Evolutionary conservation across 2,888 invertebrate genomes (phyloP), one percentile per base, ranked within the genome.

Genomic region (Harpagoxenus sublaevis): DNA sequence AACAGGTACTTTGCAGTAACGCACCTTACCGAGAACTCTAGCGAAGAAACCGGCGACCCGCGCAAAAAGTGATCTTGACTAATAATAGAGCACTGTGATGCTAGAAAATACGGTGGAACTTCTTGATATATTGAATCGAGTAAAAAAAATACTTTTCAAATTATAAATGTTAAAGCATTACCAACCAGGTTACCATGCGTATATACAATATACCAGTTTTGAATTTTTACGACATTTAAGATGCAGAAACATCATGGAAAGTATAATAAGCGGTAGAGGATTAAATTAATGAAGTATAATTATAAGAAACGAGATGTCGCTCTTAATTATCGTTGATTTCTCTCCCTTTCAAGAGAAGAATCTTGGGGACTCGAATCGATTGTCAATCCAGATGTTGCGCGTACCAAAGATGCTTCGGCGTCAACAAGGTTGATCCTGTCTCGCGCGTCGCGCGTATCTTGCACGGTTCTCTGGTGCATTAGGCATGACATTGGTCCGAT

Each of bases 1-100:
- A 81, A 81, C 79, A 81, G 79, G 79, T 81, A 81, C 79, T 81
- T 48, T 60, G 35, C 48, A 62, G 60, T 28, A 73, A 81, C 73
- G 73, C 60, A 71, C 60, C 73, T 81, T 81, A 73, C 28, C 60
- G 39, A 73, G 79, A 71, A 81, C 39, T 60, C 48, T 62, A 39
- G 28, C 39, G 60, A 81, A 81, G 79, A 73, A 81, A 78, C 28
- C 68, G 39, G 48, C 39, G 60, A 79, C 60, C 35, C 48, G 71
- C 48, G 15, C 10, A 15, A 79, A 55, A 73, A 60, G 60, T 57
- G 18, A 10, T 48, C 18, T 39, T 23, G 6, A 53, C 18, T 79
- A 48, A 51, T 79, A 48, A 51, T 81, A 35, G 18, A 81, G 8
- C 35, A 23, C 45, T 15, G 57, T 18, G 51, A 10, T 53, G 51